These are phyloP conservation scores for Chelonia mydas DNA, from an alignment of 2,797 vertebrate species.

Conservation along the genomic window DNA sequence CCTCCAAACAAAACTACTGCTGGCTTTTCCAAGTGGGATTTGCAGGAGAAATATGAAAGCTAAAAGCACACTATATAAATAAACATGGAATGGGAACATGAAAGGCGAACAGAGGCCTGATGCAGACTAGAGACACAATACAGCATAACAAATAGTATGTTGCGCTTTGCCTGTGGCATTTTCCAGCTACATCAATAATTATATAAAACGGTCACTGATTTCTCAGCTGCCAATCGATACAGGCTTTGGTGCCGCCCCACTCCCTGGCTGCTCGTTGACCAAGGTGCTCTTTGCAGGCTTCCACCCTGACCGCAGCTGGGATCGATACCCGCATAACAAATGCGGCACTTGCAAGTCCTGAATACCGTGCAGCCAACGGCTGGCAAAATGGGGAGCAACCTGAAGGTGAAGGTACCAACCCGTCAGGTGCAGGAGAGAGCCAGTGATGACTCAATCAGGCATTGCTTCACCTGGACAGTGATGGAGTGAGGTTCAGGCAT, in stretches of 20 bases:
- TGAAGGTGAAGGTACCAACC: not conserved
- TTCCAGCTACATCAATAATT: slow-evolving; percentile 84
- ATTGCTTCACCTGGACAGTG: not conserved
- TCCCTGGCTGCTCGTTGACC: slow-evolving; percentile 33
- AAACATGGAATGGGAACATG: slow-evolving; percentile 84
- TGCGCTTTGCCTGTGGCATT: slow-evolving; percentile 79
- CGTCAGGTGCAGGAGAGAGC: fast-evolving
- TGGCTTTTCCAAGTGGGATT: slow-evolving; percentile 78
- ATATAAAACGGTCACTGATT: slow-evolving; percentile 80
- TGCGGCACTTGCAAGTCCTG: slow-evolving; percentile 33
- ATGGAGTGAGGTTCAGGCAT: not conserved
- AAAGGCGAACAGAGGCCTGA: slow-evolving; percentile 72
- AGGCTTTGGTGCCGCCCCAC: slow-evolving; percentile 40
- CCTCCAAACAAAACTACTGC: slow-evolving; percentile 60
- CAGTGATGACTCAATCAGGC: fast-evolving
- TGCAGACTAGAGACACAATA: slow-evolving; percentile 78
- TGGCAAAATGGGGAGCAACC: fast-evolving
- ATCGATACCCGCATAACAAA: slow-evolving; percentile 31
- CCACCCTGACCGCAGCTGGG: not conserved
- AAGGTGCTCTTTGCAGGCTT: not conserved
- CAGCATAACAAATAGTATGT: slow-evolving; percentile 83
- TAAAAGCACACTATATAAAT: slow-evolving; percentile 82
- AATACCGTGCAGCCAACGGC: not conserved
- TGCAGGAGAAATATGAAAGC: slow-evolving; percentile 84
- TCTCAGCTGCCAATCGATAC: slow-evolving; percentile 75